Evolutionary conservation across 2,113 vertebrate genomes (phyloP).

Genomic region (Formicarius rufipectus): DNA sequence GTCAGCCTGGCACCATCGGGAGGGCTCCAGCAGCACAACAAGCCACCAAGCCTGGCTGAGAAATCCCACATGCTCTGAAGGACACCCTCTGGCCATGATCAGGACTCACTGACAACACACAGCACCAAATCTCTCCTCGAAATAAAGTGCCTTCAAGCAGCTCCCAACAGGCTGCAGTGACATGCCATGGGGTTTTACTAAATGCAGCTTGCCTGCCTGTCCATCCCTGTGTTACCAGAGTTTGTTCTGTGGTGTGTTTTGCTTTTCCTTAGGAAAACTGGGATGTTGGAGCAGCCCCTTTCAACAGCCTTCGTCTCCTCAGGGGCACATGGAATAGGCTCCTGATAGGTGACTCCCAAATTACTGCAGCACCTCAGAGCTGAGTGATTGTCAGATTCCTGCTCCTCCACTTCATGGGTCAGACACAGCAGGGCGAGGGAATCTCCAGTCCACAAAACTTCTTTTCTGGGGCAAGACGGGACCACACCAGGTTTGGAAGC

Average conservation of each 20-base stretch:
- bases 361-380: fast-evolving
- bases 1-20: not conserved
- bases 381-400: not conserved
- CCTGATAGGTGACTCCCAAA: not conserved
- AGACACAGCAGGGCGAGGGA: not conserved
- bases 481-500: not conserved
- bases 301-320: not conserved
- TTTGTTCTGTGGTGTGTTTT: not conserved
- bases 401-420: not conserved
- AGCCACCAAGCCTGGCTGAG: not conserved
- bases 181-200: not conserved
- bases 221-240: not conserved
- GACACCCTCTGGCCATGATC: not conserved
- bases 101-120: not conserved
- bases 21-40: slow-evolving; percentile 7
- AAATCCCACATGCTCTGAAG: not conserved
- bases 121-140: not conserved
- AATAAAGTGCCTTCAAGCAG: not conserved
- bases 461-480: not conserved
- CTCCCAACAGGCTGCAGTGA: not conserved
- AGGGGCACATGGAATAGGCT: not conserved
- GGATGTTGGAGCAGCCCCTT: not conserved
- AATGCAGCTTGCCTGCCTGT: not conserved
- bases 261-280: not conserved
- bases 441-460: not conserved